Base-by-base conservation (phyloP, 1,140 invertebrate genomes). In the Tetragonula clypearis region DNA sequence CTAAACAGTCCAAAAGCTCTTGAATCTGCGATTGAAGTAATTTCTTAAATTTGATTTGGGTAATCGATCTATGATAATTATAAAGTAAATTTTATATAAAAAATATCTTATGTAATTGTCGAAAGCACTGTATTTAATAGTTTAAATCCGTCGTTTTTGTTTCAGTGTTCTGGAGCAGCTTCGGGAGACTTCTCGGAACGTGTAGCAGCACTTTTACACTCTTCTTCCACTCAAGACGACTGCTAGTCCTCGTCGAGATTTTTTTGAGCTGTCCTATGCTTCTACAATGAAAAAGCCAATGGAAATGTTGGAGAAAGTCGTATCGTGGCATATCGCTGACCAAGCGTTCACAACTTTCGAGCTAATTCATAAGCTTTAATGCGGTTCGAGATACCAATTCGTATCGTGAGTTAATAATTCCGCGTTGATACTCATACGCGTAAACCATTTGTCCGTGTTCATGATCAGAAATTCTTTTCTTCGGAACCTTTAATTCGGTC, bases 141-240 rank as follows among this genome's bases (percentile, higher is more conserved):
- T n/a, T 14, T 11, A 5, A 23, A 62, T n/a, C 23, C 60, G 60
- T 23, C 60, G 60, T 19, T 11, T 90, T 3, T 81, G 69, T 92
- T 90, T 84, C 88, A 92, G 91, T 93, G 92, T 87, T 87, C 83
- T 56, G 87, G 90, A 72, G 84, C 86, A 82, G 84, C 74, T 30
- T 89, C 89, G 2, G 90, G 90, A 17, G 92, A 93, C 41, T 92
- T 94, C 74, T 92, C 90, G 35, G 93, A 93, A 30, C 87, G 92
- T 19, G 90, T 93, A 62, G 93, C 92, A 23, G 92, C 92, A 3
- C 92, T 94, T 49, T 56, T 94, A 69, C 92, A 93, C 83, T 86
- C 93, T 23, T 93, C 92, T 0, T 91, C 92, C 17, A 91, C 91
- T 30, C 92, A 93, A 60, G 93, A 93, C 66, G 93, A 94, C 81